A percentile compares a stretch with the other conserved stretches of the same genome.
Evolutionary conservation across 2,888 invertebrate species (phyloP).

Genomic region (Tenodera sinensis): DNA sequence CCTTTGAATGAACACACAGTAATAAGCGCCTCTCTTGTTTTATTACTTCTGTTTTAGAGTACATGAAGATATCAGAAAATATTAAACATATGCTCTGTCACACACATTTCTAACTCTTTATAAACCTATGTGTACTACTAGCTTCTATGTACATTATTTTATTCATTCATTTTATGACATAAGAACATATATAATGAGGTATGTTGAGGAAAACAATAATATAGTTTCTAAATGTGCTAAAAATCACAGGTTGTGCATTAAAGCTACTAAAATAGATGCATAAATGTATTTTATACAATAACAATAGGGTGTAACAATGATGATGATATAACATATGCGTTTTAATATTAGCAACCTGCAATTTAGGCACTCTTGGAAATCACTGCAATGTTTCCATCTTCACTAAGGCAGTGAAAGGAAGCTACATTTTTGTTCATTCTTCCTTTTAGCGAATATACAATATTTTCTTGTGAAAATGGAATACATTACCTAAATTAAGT

Average conservation of each 20-base stretch:
- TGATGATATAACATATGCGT: too few relatives aligned
- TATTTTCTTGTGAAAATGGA: neutral
- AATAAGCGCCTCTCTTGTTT: neutral
- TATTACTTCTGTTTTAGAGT: neutral
- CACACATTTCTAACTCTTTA: neutral
- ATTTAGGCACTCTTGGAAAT: neutral
- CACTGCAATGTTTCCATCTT: neutral
- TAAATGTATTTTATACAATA: neutral
- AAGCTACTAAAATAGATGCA: neutral
- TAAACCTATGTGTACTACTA: neutral
- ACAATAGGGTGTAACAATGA: neutral
- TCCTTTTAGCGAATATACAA: neutral
- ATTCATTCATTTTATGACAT: neutral
- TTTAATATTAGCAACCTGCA: too few relatives aligned
- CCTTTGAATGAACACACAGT: neutral
- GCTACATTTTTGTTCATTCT: neutral
- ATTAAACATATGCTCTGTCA: neutral
- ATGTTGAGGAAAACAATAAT: neutral
- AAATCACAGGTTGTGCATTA: slow-evolving; percentile 14
- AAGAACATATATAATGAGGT: neutral
- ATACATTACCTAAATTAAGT: neutral
- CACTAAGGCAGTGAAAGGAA: neutral
- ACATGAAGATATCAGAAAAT: neutral
- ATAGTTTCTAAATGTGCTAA: neutral
- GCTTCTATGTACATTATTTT: neutral